Evolutionary conservation across 2,113 vertebrate species (phyloP), one percentile per base, ranked within the genome.

Genomic region (Cnemophilus loriae): DNA sequence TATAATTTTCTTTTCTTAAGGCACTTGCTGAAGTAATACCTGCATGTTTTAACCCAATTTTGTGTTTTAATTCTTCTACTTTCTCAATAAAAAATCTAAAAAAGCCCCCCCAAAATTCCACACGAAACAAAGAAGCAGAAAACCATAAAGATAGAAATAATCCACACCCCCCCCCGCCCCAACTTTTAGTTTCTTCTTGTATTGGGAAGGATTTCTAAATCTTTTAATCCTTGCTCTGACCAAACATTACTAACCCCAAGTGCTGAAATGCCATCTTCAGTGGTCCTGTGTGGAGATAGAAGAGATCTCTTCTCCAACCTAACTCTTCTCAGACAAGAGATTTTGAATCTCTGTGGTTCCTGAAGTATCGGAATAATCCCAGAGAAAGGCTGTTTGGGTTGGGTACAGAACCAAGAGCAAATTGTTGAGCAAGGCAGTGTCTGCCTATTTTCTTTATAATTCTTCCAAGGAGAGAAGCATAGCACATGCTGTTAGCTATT

Each of bases 351-450:
- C 23, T 6, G 4, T 49, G 35, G 60, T 75, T 79, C 44, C 19
- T 1, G 2, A 68, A 87, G 52, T 39, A 17, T 10, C 0, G 0
- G 18, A 65, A 65, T 47, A 77, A 83, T 28, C 1, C 9, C 55
- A 65, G 68, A 41, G 71, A 73, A 85, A 69, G 21, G 26, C 30
- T 55, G 9, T 70, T 74, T 39, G 44, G 16, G 4, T 20, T 55
- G 39, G 37, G 14, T 65, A 23, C 13, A 69, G 63, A 73, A 76
- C 9, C 15, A 61, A 67, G 71, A 73, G 11, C 11, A 69, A 68
- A 69, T 28, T 35, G 2, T 33, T 67, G 47, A 21, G 16, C 50
- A 71, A 64, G 18, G 39, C 28, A 73, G 11, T 21, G 10, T 61
- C 63, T 85, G 46, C 67, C 67, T 65, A 28, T 85, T 41, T 52